Evolutionary conservation across 2,797 vertebrate species (phyloP), one percentile per base, ranked within the genome.

Genomic region (Rhynchotus rufescens): DNA sequence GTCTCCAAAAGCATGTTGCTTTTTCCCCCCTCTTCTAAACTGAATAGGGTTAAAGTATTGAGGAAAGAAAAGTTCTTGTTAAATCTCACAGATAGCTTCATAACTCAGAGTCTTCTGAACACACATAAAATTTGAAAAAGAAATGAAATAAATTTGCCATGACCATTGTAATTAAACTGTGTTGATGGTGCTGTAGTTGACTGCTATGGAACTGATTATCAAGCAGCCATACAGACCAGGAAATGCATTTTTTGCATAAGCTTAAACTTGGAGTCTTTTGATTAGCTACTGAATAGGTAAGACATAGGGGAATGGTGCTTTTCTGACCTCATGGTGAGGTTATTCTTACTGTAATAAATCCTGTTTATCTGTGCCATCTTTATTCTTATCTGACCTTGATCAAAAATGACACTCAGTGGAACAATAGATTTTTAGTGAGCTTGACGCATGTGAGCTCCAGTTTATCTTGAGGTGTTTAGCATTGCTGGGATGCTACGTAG

Each of bases 1-100:
- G 99, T n/a, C n/a, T n/a, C n/a, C n/a, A n/a, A n/a, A n/a, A n/a
- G 74, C 66, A 73, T 72, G 17, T 5, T 83, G 65, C 17, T 56
- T 71, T 61, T 45, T 85, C 69, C 65, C 2, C 23, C 11, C 19
- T 45, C 15, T 28, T 92, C 34, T 47, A 75, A 84, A 30, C 12
- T 32, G 86, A 84, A 42, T 16, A 92, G 84, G 65, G 40, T 28
- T 75, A 80, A 89, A 52, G 51, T 25, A 36, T 60, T 93, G 51
- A 51, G 61, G 26, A 77, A 26, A 67, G 22, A 65, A 54, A 51
- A 71, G 5, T 9, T 73, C 4, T 15, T 54, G 12, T 54, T 86
- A 65, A 80, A 86, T 12, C 72, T 96, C 34, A 6, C 4, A 26
- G 20, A 38, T 12, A 61, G 7, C 17, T 84, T 65, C n/a, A 54